phyloP scores from a whole-genome alignment of 2,888 invertebrate genomes.

The Hylaea fasciaria region DNA sequence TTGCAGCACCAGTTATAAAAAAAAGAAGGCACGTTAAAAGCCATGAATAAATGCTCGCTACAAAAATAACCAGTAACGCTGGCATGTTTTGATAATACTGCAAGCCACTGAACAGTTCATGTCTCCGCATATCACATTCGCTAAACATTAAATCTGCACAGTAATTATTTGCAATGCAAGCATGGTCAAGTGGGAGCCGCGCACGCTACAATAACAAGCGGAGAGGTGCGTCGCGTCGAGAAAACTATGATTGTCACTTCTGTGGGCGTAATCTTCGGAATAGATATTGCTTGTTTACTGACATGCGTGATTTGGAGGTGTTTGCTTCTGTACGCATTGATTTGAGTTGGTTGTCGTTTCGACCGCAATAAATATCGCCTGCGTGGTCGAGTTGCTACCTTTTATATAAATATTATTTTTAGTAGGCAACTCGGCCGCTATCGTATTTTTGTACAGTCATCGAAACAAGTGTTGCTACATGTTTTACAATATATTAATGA shows the following conservation, averaged over 20 bases:
- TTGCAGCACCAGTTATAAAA: too few species aligned
- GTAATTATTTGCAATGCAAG: slow-evolving; percentile 41
- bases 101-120: neutral
- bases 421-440: too few species aligned
- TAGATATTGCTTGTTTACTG: slow-evolving; percentile 19
- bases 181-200: slow-evolving; percentile 29
- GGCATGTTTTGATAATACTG: slow-evolving; percentile 9
- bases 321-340: neutral
- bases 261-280: slow-evolving; percentile 20
- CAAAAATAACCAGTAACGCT: too few species aligned
- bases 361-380: too few species aligned
- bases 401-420: too few species aligned
- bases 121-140: slow-evolving; percentile 20
- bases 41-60: neutral
- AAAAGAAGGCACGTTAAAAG: neutral
- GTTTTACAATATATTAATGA: too few species aligned
- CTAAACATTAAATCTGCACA: slow-evolving; percentile 29
- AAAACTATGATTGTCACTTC: slow-evolving; percentile 22
- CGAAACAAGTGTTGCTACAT: too few species aligned
- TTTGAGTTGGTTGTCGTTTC: too few species aligned
- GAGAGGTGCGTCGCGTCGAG: slow-evolving; percentile 12
- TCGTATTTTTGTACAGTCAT: too few species aligned
- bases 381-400: too few species aligned
- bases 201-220: slow-evolving; percentile 25
- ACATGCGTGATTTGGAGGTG: slow-evolving; percentile 5